phyloP scores from a whole-genome alignment of 2,888 invertebrate genomes.

The Panopea generosa region DNA sequence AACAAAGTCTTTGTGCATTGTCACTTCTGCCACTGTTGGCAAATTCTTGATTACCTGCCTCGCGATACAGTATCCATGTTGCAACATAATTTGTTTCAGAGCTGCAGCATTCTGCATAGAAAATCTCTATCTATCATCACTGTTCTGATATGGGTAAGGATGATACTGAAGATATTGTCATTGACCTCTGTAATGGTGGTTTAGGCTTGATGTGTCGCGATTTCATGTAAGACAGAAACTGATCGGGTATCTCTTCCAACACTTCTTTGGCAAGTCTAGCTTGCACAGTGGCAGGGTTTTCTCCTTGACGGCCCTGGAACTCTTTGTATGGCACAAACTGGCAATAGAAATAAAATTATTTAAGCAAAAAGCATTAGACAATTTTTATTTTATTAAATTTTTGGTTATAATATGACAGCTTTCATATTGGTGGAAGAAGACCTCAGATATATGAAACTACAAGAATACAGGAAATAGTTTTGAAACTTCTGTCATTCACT shows the following conservation, averaged over 20 bases:
- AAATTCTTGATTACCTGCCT: too few species aligned
- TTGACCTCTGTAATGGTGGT: constrained; percentile 80
- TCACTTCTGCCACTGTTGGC: too few species aligned
- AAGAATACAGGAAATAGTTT: too few species aligned
- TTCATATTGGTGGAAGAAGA: too few species aligned
- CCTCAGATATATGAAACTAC: too few species aligned
- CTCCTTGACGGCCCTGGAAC: constrained; percentile 82
- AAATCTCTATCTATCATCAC: constrained; percentile 32
- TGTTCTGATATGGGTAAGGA: constrained; percentile 75
- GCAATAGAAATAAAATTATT: constrained; percentile 54
- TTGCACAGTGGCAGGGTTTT: constrained; percentile 82
- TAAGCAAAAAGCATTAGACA: neutral
- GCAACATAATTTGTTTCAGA: too few species aligned
- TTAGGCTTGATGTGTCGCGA: constrained; percentile 85
- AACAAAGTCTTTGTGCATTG: too few species aligned
- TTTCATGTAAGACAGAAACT: constrained; percentile 86
- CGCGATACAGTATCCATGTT: too few species aligned
- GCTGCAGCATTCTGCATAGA: too few species aligned
- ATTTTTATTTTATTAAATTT: neutral
- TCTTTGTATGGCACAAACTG: constrained; percentile 87
- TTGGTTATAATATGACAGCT: too few species aligned
- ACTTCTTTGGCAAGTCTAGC: constrained; percentile 87
- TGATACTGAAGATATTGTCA: constrained; percentile 76
- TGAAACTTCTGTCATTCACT: too few species aligned
- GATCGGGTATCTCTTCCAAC: constrained; percentile 88